Conservation (phyloP, 2,797 vertebrate genomes). For the Pangasius krempfi region DNA sequence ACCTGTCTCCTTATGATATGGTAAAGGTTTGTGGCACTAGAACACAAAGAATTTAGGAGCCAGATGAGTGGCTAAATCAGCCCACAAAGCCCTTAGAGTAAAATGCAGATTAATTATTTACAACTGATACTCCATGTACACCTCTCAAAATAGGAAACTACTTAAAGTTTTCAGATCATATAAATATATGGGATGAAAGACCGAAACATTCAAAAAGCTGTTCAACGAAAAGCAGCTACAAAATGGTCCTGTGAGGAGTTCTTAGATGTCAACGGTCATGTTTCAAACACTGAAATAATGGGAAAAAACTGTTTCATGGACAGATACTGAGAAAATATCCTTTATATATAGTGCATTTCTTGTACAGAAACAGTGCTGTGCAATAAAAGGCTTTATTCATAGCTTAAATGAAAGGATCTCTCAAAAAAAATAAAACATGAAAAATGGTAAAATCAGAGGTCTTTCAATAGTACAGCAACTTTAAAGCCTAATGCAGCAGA, state of each 20-base stretch:
- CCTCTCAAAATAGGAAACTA: background rate
- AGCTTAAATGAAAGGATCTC: constrained; percentile 28
- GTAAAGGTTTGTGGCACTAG: background rate
- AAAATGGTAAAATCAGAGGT: constrained; percentile 41
- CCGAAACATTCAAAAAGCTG: background rate
- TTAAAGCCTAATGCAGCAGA: constrained; percentile 48
- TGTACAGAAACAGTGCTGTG: constrained; percentile 64
- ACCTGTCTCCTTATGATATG: background rate
- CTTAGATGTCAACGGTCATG: background rate
- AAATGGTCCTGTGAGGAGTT: background rate
- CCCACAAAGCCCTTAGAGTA: background rate
- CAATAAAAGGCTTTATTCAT: constrained; percentile 65
- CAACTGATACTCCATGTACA: background rate
- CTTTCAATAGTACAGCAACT: constrained; percentile 11
- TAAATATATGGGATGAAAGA: background rate
- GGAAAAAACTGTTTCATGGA: constrained; percentile 51
- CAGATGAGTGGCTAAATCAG: background rate
- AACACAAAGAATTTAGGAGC: background rate
- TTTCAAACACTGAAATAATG: constrained; percentile 27
- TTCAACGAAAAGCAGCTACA: background rate
- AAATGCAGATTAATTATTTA: background rate
- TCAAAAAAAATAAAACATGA: constrained; percentile 42
- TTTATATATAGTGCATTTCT: constrained; percentile 63
- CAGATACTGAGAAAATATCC: constrained; percentile 62
- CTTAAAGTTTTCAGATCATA: background rate